Evolutionary conservation across 2,888 invertebrate species (phyloP).

Genomic region (Suillia variegata): DNA sequence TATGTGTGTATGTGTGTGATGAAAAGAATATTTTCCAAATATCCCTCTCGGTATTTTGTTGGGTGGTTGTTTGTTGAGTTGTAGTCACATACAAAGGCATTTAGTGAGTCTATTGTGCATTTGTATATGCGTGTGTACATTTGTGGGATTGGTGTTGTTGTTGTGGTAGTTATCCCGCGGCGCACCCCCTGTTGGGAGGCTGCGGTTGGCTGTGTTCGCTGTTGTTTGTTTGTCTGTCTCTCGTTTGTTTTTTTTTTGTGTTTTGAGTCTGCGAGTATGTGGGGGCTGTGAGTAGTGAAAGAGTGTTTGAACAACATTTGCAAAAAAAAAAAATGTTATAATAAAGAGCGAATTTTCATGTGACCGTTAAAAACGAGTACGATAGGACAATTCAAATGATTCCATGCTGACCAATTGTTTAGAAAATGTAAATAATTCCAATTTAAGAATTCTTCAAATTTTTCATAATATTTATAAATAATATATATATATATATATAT

Average conservation of each 20-base stretch:
- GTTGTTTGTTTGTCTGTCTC: neutral
- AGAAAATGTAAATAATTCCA: no score
- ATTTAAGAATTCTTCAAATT: no score
- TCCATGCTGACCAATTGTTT: no score
- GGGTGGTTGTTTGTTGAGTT: neutral
- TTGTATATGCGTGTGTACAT: neutral
- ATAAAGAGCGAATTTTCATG: no score
- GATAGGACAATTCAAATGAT: no score
- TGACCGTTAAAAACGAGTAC: no score
- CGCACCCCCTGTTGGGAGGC: slow-evolving; percentile 7
- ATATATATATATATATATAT: no score
- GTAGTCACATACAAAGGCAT: neutral
- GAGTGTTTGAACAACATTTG: no score
- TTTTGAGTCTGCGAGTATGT: neutral
- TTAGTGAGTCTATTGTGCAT: neutral
- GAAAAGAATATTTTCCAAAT: neutral
- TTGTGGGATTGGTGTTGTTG: neutral
- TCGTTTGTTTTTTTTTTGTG: neutral
- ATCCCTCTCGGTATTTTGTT: neutral
- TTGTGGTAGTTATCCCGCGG: slow-evolving; percentile 6
- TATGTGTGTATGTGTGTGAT: neutral
- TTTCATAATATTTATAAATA: no score
- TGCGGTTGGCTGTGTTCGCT: slow-evolving; percentile 13
- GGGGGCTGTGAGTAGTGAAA: no score
- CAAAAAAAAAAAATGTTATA: no score